phyloP scores from a whole-genome alignment of 2,797 vertebrate genomes.

The Clamator glandarius region DNA sequence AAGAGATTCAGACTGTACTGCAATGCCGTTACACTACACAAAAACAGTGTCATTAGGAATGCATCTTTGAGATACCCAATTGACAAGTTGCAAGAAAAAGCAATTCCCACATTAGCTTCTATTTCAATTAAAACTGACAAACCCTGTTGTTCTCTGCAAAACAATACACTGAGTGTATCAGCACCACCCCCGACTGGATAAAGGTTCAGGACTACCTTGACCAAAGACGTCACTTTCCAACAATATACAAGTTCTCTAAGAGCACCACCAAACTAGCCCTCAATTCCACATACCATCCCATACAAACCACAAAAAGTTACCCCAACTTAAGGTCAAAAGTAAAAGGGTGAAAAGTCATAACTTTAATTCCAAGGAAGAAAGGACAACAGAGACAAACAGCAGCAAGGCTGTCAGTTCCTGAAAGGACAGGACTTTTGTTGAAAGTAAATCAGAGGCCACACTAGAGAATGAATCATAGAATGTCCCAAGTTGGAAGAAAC shows the following conservation, averaged over 20 bases:
- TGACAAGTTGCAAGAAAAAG: not conserved
- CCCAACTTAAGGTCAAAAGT: not conserved
- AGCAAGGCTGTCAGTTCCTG: not conserved
- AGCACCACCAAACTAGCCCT: not conserved
- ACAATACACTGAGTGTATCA: not conserved
- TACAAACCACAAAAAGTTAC: not conserved
- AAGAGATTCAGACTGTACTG: not conserved
- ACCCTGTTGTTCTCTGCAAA: not conserved
- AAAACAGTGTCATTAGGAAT: rapidly evolving
- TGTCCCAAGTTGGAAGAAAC: too few relatives aligned
- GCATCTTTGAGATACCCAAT: not conserved
- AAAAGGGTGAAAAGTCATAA: not conserved
- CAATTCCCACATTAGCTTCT: not conserved
- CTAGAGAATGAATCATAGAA: not conserved
- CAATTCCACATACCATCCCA: not conserved
- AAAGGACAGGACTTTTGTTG: not conserved
- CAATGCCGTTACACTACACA: not conserved
- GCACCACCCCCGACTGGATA: not conserved
- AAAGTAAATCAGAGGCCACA: not conserved
- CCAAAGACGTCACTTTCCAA: not conserved
- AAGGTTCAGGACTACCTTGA: not conserved
- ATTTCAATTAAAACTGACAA: not conserved
- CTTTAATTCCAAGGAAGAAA: not conserved
- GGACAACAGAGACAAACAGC: not conserved
- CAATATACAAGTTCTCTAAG: not conserved